Evolutionary conservation across 2,113 vertebrate genomes (phyloP), one percentile per base, ranked within the genome.

Genomic region (Falco punctatus): DNA sequence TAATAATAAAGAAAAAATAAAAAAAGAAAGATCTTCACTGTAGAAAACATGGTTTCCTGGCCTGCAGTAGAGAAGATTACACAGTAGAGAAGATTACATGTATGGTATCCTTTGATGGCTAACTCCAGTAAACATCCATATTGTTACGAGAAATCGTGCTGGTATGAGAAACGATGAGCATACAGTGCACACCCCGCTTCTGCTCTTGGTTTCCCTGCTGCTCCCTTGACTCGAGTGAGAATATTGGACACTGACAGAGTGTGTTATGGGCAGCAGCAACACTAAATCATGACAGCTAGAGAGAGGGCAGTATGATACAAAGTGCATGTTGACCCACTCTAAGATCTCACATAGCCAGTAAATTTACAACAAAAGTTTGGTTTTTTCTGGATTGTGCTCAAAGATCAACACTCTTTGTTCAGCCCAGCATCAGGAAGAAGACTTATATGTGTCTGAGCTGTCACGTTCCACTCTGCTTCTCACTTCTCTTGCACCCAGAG

Each of bases 161-260:
- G 35, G 13, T 33, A 7, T 16, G 38, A 65, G 40, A 55, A 57
- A 46, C 13, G 17, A 27, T 59, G 38, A 24, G 33, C 48, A n/a
- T 5, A 14, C 15, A 46, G 10, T 4, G 12, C 44, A 61, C 8
- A 0, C 0, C 48, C 10, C 4, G 3, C 22, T 52, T 57, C 15
- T 72, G 48, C 17, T 42, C 12, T 42, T 72, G 30, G 17, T 40
- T 77, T 73, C 21, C 11, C 26, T 69, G 16, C 4, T 82, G 11
- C 23, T 6, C 42, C 35, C 62, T 27, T 40, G 20, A 35, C 33
- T 57, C 26, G 7, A 2, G 18, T 22, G 44, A 64, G 8, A 57
- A 9, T 20, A 4, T 3, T 12, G 59, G 22, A 13, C 28, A 20
- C 10, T 26, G 67, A 11, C 15, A 67, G n/a, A n/a, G 23, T 6